Conservation (phyloP, 2,113 vertebrate species). For the Rhinopomastus cyanomelas region DNA sequence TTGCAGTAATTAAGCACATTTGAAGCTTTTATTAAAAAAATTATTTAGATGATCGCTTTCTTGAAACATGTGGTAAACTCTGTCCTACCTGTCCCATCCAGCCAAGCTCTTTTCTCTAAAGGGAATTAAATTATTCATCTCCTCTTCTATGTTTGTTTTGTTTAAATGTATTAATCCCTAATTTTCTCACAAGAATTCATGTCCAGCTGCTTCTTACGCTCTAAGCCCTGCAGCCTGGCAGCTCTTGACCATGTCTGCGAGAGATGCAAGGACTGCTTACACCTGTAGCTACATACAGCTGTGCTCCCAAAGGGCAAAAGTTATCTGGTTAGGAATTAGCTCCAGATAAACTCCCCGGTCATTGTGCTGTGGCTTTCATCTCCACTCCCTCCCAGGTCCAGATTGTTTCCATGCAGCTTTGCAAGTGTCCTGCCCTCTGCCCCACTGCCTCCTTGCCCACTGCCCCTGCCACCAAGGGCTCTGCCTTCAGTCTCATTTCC, state of each 20-base stretch:
- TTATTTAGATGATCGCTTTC: neutral
- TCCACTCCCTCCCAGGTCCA: neutral
- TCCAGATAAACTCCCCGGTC: neutral
- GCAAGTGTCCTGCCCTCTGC: neutral
- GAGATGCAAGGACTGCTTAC: neutral
- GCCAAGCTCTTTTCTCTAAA: neutral
- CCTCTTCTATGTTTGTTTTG: no score
- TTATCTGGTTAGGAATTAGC: neutral
- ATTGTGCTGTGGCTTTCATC: neutral
- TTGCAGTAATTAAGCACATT: neutral
- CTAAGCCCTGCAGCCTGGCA: neutral
- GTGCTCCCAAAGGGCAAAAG: neutral
- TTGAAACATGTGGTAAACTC: neutral
- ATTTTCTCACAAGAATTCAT: neutral
- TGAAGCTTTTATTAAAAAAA: neutral
- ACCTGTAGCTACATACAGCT: neutral
- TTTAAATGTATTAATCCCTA: neutral
- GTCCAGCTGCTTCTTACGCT: neutral
- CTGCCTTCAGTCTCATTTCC: neutral
- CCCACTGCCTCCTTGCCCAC: neutral
- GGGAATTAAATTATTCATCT: neutral
- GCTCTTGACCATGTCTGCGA: fast-evolving
- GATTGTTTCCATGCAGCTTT: neutral
- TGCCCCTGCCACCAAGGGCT: neutral
- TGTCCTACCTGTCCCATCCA: neutral